These are phyloP conservation scores for Hoplostethus atlanticus DNA, from an alignment of 2,797 vertebrate species.

Conservation along the genomic window DNA sequence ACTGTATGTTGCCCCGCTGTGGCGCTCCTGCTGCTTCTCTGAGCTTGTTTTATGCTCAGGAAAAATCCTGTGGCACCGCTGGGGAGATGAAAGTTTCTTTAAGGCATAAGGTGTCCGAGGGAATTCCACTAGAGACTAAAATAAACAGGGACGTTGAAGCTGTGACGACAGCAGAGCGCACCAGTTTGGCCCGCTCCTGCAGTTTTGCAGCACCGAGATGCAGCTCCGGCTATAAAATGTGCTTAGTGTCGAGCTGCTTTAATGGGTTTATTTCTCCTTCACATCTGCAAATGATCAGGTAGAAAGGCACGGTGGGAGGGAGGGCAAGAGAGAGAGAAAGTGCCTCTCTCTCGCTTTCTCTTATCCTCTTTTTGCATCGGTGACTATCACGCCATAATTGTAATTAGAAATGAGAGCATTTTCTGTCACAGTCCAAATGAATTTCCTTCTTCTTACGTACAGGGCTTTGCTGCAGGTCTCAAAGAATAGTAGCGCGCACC, in stretches of 20 bases:
- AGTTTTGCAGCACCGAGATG: slow-evolving; percentile 40
- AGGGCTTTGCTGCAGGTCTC: not conserved
- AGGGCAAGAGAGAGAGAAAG: slow-evolving; percentile 4
- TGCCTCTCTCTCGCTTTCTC: slow-evolving; percentile 1
- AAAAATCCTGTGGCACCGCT: slow-evolving; percentile 64
- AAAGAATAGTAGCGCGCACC: too few species aligned
- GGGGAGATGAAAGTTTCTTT: slow-evolving; percentile 73
- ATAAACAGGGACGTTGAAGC: slow-evolving; percentile 67
- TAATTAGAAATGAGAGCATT: not conserved
- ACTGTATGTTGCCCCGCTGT: slow-evolving; percentile 63
- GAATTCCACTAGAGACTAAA: slow-evolving; percentile 74
- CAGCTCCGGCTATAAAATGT: slow-evolving; percentile 48
- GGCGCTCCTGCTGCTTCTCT: slow-evolving; percentile 60
- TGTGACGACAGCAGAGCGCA: slow-evolving; percentile 69
- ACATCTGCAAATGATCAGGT: slow-evolving; percentile 70
- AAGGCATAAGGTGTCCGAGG: slow-evolving; percentile 75
- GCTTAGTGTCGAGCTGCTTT: slow-evolving; percentile 46
- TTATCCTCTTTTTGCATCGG: not conserved
- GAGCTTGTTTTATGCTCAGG: slow-evolving; percentile 61
- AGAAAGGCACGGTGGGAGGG: slow-evolving; percentile 8
- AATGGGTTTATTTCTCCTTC: slow-evolving; percentile 27
- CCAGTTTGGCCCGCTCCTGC: slow-evolving; percentile 48
- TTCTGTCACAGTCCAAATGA: too few species aligned
- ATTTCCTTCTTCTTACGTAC: not conserved
- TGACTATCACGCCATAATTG: not conserved